Evolutionary conservation across 2,113 vertebrate species (phyloP), one percentile per base, ranked within the genome.

Genomic region (Budorcas taxicolor): DNA sequence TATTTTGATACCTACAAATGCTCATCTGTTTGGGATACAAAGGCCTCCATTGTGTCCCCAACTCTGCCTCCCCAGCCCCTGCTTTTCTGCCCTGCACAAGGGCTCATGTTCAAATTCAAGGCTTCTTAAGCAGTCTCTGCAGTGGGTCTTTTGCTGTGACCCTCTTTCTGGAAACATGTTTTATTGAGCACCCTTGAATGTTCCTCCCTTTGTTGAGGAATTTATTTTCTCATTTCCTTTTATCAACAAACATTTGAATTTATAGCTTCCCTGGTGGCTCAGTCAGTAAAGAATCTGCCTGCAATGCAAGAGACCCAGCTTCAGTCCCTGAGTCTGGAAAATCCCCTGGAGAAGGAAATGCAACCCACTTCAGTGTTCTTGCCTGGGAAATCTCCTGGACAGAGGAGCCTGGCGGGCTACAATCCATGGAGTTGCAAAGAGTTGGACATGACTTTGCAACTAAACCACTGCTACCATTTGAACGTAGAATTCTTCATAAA

Each of bases 121-220:
- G n/a, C 6, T n/a, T 76, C 31, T 82, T 33, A 80, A 78, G 60
- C 52, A 36, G 47, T 52, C 67, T 80, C 76, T 93, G n/a, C 3
- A 11, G n/a, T 92, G 74, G 53, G 27, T 53, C 12, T 83, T 85
- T 27, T 33, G 1, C 16, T 80, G 57, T 40, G 80, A 27, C 19
- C 3, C 21, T 29, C 31, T 64, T 55, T 81, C 8, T 4, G 57
- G 58, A 86, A 84, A 90, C 43, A 45, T 64, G 47, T 58, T 87
- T 87, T 92, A 87, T 29, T n/a, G 47, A 92, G 52, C 43, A 31
- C 40, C n/a, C 53, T 87, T 64, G 90, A 94, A n/a, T 11, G 16
- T 62, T 71, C n/a, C 60, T 43, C 6, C 3, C 4, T 58, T 87
- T 87, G 9, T 16, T 81, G 43, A 82, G 27, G 27, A 55, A 53